phyloP scores from a whole-genome alignment of 2,113 vertebrate species.

The Chroicocephalus ridibundus region DNA sequence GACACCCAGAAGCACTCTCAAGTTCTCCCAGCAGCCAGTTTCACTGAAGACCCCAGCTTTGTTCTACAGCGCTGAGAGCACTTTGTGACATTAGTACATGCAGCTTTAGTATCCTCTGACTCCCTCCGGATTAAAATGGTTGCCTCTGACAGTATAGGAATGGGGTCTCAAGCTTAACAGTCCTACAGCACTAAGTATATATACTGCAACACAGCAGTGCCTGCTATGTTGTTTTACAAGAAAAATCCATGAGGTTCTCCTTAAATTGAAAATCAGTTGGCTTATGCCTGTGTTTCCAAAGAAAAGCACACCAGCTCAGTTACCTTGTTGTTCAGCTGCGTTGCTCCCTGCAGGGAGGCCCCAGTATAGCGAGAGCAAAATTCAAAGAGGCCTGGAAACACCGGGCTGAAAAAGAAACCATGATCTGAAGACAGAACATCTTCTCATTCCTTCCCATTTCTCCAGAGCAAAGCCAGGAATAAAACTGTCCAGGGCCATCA shows the following conservation, averaged over 20 bases:
- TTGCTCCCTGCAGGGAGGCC: constrained; percentile 95
- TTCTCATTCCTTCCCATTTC: not conserved
- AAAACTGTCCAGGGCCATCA: not conserved
- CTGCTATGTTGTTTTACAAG: not conserved
- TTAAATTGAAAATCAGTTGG: not conserved
- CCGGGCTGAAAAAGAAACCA: constrained; percentile 80
- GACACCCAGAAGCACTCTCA: not conserved
- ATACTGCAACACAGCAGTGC: not conserved
- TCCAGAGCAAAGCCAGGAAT: not conserved
- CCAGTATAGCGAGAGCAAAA: constrained; percentile 98
- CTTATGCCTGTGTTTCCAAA: not conserved
- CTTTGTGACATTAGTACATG: not conserved
- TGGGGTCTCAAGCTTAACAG: not conserved
- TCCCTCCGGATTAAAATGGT: not conserved
- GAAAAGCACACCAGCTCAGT: not conserved
- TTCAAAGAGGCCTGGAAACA: constrained; percentile 97
- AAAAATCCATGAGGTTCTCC: not conserved
- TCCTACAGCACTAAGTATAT: not conserved
- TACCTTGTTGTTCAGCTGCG: constrained; percentile 98
- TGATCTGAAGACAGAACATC: not conserved
- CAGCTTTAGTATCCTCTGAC: not conserved
- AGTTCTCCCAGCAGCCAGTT: not conserved
- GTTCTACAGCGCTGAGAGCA: not conserved
- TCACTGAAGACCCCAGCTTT: not conserved
- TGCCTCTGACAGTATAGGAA: not conserved